Conservation (phyloP, 2,888 invertebrate species). For the Sinelater perroti region DNA sequence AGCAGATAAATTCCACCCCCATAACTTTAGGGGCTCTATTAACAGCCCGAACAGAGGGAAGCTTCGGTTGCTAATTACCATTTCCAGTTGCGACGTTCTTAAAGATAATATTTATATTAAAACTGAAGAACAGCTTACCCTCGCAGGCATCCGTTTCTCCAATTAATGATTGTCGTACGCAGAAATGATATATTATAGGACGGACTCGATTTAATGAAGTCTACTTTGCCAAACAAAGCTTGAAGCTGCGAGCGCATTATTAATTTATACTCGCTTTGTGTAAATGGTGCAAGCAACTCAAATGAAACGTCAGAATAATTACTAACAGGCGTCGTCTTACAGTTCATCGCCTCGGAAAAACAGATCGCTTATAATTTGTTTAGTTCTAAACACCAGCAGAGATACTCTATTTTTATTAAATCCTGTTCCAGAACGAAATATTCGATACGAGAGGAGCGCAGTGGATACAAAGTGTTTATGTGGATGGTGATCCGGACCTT, state of each 20-base stretch:
- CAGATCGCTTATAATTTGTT: slow-evolving; percentile 12
- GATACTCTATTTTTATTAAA: slow-evolving; percentile 1
- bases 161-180: slow-evolving; percentile 28
- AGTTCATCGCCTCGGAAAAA: slow-evolving; percentile 10
- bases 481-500: slow-evolving; percentile 69
- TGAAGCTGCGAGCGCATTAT: slow-evolving; percentile 26
- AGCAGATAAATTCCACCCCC: background rate
- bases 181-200: slow-evolving; percentile 28
- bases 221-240: slow-evolving; percentile 31
- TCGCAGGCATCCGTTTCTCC: slow-evolving; percentile 19
- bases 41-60: background rate
- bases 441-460: slow-evolving; percentile 73
- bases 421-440: slow-evolving; percentile 74
- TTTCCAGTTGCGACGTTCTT: slow-evolving; percentile 11
- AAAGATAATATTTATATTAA: slow-evolving; percentile 23
- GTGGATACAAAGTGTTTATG: slow-evolving; percentile 80
- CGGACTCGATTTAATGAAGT: slow-evolving; percentile 30
- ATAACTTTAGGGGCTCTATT: background rate
- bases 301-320: slow-evolving; percentile 30
- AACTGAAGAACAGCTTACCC: slow-evolving; percentile 12
- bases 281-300: slow-evolving; percentile 26
- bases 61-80: slow-evolving; percentile 4
- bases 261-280: slow-evolving; percentile 29
- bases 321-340: slow-evolving; percentile 18
- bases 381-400: background rate